Evolutionary conservation across 2,113 vertebrate species (phyloP), one percentile per base, ranked within the genome.

Genomic region (Craseonycteris thonglongyai): DNA sequence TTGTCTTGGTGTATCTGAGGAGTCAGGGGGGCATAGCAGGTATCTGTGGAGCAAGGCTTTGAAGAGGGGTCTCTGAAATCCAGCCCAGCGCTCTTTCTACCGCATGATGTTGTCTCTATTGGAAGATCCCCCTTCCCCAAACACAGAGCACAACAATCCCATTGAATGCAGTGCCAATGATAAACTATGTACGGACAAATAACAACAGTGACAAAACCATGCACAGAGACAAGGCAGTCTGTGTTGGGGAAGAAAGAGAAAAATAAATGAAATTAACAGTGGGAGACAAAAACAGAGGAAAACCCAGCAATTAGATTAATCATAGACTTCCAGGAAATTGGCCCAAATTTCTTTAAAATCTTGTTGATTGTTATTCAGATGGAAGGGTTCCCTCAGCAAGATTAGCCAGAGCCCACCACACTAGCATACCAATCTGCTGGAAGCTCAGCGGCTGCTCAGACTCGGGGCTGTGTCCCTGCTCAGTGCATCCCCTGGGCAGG

Each of bases 291-390:
- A 97, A 97, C 97, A 97, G 97, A 97, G 97, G 97, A 95, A 97
- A 97, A 97, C 96, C 97, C 97, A 95, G 97, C 97, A 97, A 97
- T 97, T 97, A 97, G 96, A 97, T 97, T 97, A 97, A 97, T 97
- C 97, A 97, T 96, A 97, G 97, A 97, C 97, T 97, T 97, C 97
- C 97, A 97, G 97, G 97, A 97, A 97, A 97, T 97, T 97, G 97
- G 97, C 97, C 97, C 97, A 97, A 97, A 97, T 97, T 97, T 97
- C 97, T 97, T 97, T 97, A 97, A 97, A 97, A 97, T 97, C 97
- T 97, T 97, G 93, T 97, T 97, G 95, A 97, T 97, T 97, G 97
- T 97, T 97, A 97, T 97, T 97, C 97, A 97, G 97, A 97, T 97
- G 97, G 97, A 97, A 97, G 97, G 97, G 97, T 96, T 97, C 97